Conservation (phyloP, 2,888 invertebrate genomes). For the Drosophila mulleri region DNA sequence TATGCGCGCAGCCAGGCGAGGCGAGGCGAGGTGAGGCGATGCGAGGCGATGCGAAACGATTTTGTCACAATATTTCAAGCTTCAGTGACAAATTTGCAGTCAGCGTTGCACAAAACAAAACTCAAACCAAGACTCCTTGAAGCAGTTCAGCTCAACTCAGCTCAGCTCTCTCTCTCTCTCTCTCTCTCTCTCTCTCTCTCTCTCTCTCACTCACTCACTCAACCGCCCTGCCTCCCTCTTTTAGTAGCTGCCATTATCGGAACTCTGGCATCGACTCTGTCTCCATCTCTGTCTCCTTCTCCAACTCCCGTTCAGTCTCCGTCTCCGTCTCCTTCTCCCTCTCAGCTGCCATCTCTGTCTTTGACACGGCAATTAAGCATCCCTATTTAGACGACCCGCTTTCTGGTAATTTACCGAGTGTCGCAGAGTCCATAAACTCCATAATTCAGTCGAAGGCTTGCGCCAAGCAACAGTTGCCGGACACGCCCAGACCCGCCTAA, state of each 20-base stretch:
- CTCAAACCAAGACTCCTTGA: conserved; percentile 15
- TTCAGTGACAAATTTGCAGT: conserved; percentile 39
- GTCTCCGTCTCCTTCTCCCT: conserved; percentile 16
- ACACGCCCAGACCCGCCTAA: not conserved
- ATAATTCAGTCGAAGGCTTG: conserved; percentile 35
- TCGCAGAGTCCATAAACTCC: conserved; percentile 55
- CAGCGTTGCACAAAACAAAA: conserved; percentile 27
- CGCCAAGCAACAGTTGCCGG: conserved; percentile 56
- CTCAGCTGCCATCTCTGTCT: not conserved
- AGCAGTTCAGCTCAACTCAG: not conserved
- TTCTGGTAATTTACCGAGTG: conserved; percentile 69
- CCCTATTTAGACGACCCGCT: conserved; percentile 25
- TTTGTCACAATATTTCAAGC: conserved; percentile 51
- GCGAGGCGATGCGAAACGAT: conserved; percentile 46
- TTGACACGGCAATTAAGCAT: conserved; percentile 59
- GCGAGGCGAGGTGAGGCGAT: conserved; percentile 44
- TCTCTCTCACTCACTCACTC: not conserved
- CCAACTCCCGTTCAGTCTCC: no score
- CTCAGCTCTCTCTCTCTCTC: not conserved
- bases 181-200: not conserved
- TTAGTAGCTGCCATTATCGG: conserved; percentile 44
- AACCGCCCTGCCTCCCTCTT: conserved; percentile 1
- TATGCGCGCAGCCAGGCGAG: conserved; percentile 49
- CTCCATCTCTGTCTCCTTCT: conserved; percentile 34
- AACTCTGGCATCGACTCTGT: conserved; percentile 56